Conservation (phyloP, 2,113 vertebrate genomes). For the Numenius arquata region DNA sequence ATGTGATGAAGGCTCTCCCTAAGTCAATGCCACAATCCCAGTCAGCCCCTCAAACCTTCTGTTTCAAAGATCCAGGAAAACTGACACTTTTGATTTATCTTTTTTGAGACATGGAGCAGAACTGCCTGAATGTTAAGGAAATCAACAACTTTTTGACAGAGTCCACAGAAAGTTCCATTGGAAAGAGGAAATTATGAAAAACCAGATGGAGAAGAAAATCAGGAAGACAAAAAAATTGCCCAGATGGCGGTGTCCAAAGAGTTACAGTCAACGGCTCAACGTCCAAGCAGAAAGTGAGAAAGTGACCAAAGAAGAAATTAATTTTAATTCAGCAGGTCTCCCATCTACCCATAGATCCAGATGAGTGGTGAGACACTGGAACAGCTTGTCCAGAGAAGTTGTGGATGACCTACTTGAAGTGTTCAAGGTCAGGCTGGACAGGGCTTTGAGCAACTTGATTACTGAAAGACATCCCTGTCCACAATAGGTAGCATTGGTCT, state of each 20-base stretch:
- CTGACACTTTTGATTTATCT: background rate
- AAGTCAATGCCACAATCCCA: background rate
- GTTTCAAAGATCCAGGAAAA: background rate
- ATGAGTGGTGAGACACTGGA: background rate
- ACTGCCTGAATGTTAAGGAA: background rate
- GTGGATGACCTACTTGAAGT: background rate
- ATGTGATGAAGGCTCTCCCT: background rate
- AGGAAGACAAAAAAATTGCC: background rate
- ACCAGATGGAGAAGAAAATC: background rate
- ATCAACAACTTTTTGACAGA: background rate
- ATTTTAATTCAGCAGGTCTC: background rate
- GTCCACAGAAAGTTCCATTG: background rate
- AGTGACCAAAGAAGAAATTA: background rate
- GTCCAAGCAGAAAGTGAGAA: background rate
- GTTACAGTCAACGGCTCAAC: too few relatives aligned
- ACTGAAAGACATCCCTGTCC: background rate
- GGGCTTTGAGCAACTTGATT: background rate
- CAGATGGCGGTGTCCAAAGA: too few relatives aligned
- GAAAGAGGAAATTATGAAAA: background rate
- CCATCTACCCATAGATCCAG: background rate
- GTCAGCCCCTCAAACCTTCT: accelerated
- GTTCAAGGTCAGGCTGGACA: background rate
- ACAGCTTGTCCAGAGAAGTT: background rate
- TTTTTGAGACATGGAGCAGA: background rate
- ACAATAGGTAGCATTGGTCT: accelerated